These are phyloP conservation scores for Danaus plexippus DNA, from an alignment of 1,140 invertebrate species.

Conservation along the genomic window DNA sequence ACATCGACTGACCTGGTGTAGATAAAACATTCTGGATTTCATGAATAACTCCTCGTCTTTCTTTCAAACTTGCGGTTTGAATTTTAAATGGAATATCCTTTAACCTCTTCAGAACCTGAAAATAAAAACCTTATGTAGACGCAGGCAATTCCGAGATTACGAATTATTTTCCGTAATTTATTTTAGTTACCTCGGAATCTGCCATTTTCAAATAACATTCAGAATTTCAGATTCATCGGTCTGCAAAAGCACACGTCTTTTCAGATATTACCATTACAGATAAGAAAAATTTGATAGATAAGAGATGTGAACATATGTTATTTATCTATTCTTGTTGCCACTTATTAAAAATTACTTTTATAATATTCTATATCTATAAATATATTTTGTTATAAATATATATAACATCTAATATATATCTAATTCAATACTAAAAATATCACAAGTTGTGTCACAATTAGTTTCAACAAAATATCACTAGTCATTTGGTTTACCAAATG, in stretches of 20 bases:
- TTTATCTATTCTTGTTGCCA: constrained; percentile 17
- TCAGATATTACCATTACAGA: constrained; percentile 26
- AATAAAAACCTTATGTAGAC: constrained; percentile 40
- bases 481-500: no score
- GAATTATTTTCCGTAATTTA: constrained; percentile 6
- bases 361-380: no score
- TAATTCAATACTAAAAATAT: no score
- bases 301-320: constrained; percentile 6
- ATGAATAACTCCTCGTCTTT: constrained; percentile 79
- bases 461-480: no score
- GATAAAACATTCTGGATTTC: constrained; percentile 81
- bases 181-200: constrained; percentile 59
- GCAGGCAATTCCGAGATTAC: constrained; percentile 8
- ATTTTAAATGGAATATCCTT: constrained; percentile 86
- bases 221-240: constrained; percentile 26
- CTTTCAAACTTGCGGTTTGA: constrained; percentile 82
- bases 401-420: no score
- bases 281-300: constrained; percentile 17
- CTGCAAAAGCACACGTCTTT: constrained; percentile 37
- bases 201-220: constrained; percentile 61
- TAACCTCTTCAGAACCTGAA: constrained; percentile 80
- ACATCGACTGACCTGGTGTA: constrained; percentile 77
- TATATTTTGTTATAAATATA: no score
- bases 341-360: not conserved
- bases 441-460: no score